A percentile compares a stretch with the other conserved stretches of the same genome.
Evolutionary conservation across 64 coral and sea anemone species (phyloP).

Genomic region (Platygyra sinensis): DNA sequence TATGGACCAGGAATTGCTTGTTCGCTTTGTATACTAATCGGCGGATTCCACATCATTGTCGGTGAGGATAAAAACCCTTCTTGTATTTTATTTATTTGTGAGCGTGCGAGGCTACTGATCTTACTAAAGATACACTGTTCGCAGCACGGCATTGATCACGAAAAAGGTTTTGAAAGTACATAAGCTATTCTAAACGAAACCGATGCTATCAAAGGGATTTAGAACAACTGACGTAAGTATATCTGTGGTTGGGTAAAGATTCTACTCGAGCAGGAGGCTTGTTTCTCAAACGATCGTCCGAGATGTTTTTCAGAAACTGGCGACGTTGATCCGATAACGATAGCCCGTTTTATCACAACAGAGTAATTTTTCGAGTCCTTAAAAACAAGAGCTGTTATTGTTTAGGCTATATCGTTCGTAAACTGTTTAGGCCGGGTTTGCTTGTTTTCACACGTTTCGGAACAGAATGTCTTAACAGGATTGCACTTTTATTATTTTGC

Average conservation of each 20-base stretch:
- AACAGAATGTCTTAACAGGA: neutral
- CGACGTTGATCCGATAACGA: neutral
- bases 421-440: constrained; percentile 7
- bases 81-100: neutral
- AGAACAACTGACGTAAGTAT: neutral
- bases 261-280: neutral
- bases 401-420: neutral
- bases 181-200: neutral
- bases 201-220: neutral
- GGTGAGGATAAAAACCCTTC: constrained; percentile 52
- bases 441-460: constrained; percentile 16
- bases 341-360: neutral
- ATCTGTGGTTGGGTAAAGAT: neutral
- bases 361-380: neutral
- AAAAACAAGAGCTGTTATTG: neutral
- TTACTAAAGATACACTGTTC: neutral
- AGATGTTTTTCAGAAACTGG: neutral
- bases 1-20: constrained; percentile 81
- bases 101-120: neutral
- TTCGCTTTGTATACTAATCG: constrained; percentile 56
- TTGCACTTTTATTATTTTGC: neutral
- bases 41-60: constrained; percentile 77
- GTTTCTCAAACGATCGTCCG: neutral
- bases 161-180: neutral
- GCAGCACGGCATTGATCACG: neutral